Conservation (phyloP, 2,888 invertebrate species). For the Ommatoiulus sabulosus region DNA sequence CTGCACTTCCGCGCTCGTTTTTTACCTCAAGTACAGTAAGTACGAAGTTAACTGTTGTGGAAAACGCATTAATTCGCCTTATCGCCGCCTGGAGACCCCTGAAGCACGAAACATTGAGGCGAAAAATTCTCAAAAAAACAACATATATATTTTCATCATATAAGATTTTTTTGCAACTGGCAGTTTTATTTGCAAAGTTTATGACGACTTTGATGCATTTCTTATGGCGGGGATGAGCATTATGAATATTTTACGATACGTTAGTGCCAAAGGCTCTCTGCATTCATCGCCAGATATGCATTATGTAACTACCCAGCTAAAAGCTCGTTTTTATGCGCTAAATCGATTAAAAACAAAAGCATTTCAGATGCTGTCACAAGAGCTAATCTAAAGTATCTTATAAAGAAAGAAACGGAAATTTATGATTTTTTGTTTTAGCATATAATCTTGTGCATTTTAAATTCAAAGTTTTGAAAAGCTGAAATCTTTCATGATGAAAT, state of each 20-base stretch:
- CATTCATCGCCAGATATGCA: not conserved
- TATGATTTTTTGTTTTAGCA: too few relatives aligned
- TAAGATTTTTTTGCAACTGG: not conserved
- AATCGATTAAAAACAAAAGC: not conserved
- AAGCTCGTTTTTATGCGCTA: not conserved
- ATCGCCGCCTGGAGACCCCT: not conserved
- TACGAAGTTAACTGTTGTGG: not conserved
- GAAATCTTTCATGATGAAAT: too few relatives aligned
- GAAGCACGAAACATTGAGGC: not conserved
- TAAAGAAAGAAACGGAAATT: not conserved
- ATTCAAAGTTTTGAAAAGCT: too few relatives aligned
- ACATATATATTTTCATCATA: not conserved
- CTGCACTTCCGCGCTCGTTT: not conserved
- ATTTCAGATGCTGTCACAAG: not conserved
- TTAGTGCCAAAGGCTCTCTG: not conserved
- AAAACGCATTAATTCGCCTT: constrained; percentile 2
- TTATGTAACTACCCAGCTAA: not conserved
- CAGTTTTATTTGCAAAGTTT: not conserved
- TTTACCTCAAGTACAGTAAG: not conserved
- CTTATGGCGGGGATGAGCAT: not conserved
- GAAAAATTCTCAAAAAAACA: not conserved
- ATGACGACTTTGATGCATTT: not conserved
- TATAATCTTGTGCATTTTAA: too few relatives aligned
- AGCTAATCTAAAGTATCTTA: not conserved
- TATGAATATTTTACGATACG: not conserved